These are phyloP conservation scores for Trachelus troglodyta DNA, from an alignment of 2,888 invertebrate genomes.

Conservation along the genomic window DNA sequence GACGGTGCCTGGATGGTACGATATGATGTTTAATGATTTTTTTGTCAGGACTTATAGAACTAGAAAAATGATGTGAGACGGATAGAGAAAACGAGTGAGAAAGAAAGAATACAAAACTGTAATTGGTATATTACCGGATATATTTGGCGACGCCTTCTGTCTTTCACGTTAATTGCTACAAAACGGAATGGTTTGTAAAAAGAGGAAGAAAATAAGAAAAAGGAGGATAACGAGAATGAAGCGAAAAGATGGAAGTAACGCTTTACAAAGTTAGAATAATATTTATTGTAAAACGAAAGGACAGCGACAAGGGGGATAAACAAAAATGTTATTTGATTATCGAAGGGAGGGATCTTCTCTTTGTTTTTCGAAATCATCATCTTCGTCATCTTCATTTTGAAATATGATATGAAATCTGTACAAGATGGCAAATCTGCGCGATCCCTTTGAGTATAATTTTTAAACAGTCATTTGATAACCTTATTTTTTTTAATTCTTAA, in stretches of 20 bases:
- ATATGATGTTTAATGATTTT: neutral
- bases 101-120: slow-evolving; percentile 13
- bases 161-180: slow-evolving; percentile 45
- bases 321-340: neutral
- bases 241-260: slow-evolving; percentile 38
- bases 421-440: neutral
- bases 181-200: neutral
- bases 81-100: neutral
- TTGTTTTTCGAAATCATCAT: neutral
- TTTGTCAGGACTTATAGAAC: neutral
- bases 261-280: slow-evolving; percentile 40
- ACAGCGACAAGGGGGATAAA: neutral
- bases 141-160: slow-evolving; percentile 37
- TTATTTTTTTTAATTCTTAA: neutral
- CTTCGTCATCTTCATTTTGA: neutral
- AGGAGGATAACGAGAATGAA: slow-evolving; percentile 8
- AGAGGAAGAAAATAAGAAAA: neutral
- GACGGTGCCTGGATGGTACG: neutral
- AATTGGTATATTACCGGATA: slow-evolving; percentile 24
- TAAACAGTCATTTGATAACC: neutral
- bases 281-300: slow-evolving; percentile 26
- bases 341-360: slow-evolving; percentile 7
- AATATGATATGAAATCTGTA: neutral
- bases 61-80: neutral
- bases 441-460: neutral